A percentile compares a stretch with the other conserved stretches of the same genome.
phyloP scores from a whole-genome alignment of 2,888 invertebrate species.

The Apoda limacodes region DNA sequence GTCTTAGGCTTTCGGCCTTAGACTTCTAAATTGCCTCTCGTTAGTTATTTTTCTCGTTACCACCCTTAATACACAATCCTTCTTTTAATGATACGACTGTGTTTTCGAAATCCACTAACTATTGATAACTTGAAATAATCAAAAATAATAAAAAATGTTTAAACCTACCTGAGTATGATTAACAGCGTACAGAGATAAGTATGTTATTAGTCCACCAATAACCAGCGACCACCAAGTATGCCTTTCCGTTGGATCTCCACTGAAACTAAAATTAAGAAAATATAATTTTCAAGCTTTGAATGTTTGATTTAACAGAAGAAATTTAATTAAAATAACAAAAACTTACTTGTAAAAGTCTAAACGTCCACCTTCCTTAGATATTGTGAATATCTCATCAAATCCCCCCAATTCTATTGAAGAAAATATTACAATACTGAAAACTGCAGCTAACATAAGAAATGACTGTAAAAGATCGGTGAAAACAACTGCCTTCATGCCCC shows the following conservation, averaged over 20 bases:
- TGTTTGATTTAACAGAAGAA: too few relatives aligned
- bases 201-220: constrained; percentile 84
- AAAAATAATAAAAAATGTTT: too few relatives aligned
- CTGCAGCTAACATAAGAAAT: constrained; percentile 84
- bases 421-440: constrained; percentile 82
- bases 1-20: too few relatives aligned
- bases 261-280: constrained; percentile 79
- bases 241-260: constrained; percentile 82
- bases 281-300: too few relatives aligned
- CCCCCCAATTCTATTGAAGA: constrained; percentile 79
- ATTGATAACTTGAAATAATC: too few relatives aligned
- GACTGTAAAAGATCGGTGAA: constrained; percentile 90
- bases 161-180: constrained; percentile 79
- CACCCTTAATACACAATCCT: too few relatives aligned
- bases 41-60: too few relatives aligned
- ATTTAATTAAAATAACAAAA: neutral
- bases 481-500: constrained; percentile 92
- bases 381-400: constrained; percentile 75
- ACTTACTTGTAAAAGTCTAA: constrained; percentile 77
- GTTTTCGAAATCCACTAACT: too few relatives aligned
- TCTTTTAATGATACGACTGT: too few relatives aligned
- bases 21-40: too few relatives aligned
- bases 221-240: constrained; percentile 86
- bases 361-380: constrained; percentile 76
- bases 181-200: constrained; percentile 85